These are phyloP conservation scores for Dascyllus trimaculatus DNA, from an alignment of 2,113 vertebrate species.

Conservation along the genomic window DNA sequence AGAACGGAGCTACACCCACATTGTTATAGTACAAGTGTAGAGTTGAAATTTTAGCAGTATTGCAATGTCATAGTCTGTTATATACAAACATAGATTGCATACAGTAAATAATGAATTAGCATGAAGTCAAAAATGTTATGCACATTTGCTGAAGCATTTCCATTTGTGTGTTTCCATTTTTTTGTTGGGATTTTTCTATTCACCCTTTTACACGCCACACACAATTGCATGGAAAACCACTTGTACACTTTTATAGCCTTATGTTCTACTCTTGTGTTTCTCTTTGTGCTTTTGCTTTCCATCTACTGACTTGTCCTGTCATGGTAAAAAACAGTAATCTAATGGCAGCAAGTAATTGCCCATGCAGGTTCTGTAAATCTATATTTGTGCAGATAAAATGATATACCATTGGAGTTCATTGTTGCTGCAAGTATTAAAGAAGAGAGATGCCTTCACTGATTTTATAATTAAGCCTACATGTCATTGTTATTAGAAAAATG, in stretches of 20 bases:
- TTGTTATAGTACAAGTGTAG: background rate
- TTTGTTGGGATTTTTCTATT: too few relatives aligned
- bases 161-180: background rate
- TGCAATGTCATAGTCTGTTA: too few relatives aligned
- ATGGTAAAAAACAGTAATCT: too few relatives aligned
- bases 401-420: background rate
- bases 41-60: background rate
- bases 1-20: background rate
- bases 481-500: too few relatives aligned
- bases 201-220: too few relatives aligned
- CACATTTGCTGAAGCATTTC: too few relatives aligned
- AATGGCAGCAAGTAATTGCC: background rate
- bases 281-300: too few relatives aligned
- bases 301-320: too few relatives aligned
- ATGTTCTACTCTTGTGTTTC: too few relatives aligned
- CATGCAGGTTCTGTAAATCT: background rate
- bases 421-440: background rate
- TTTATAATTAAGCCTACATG: background rate
- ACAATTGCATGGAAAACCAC: too few relatives aligned
- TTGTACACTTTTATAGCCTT: too few relatives aligned
- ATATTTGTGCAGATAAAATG: background rate
- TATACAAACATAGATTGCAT: too few relatives aligned
- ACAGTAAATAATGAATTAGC: background rate
- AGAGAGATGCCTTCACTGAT: background rate
- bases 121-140: background rate